Base-by-base conservation (phyloP, 2,797 vertebrate species). In the Diglossa cyanea region DNA sequence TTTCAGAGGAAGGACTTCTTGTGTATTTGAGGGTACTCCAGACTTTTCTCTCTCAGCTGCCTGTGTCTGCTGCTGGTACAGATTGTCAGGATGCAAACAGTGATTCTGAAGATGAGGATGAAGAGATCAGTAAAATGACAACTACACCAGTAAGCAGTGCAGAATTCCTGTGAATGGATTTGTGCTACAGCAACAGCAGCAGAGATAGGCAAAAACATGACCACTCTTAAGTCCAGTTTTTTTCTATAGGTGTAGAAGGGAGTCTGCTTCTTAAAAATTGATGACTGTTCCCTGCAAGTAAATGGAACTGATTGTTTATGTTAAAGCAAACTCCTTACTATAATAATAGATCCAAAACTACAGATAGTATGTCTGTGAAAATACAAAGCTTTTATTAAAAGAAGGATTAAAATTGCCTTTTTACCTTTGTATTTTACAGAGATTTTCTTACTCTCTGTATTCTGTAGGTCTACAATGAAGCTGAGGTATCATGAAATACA, bases 61-160 rank as follows among this genome's bases (percentile, higher is more conserved):
- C 99, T 0, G 98, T 99, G 62, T 98, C 99, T 0, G 96, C 98
- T 91, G 96, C 98, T 95, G 96, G 95, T 91, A 87, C 97, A 74
- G 95, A 97, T 94, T 96, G 98, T 84, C 98, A 98, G 11, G 99
- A 99, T 91, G 96, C 98, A 23, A 95, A 93, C 96, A 99, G 99
- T 24, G 99, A 99, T 96, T 99, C 99, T 1, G 99, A 99, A 96
- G 99, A 98, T 13, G 98, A 99, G 33, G 98, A 98, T 21, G 98
- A 99, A 37, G 98, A 98, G 58, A 95, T 98, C 5, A 96, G 96
- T 94, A 98, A 98, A 74, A 97, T 97, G 61, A 80, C 93, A 21
- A 83, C 98, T 66, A 89, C 98, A 70, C 98, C 98, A 80, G 99
- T 99, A 97, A 95, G 98, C 61, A 58, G 31, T 68, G 45, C 25